phyloP scores from a whole-genome alignment of 2,888 invertebrate species.

The Brenthis ino region DNA sequence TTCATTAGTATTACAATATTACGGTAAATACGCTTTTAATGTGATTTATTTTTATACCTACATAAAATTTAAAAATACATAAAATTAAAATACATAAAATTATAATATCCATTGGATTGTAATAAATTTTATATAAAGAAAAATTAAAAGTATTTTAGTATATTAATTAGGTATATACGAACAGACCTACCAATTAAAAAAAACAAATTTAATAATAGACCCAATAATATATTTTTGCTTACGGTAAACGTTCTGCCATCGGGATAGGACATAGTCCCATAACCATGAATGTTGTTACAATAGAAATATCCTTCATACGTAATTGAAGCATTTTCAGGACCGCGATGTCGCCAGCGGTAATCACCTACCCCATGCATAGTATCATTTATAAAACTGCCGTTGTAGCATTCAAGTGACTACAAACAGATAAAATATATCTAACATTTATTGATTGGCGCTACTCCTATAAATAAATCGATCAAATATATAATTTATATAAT shows the following conservation, averaged over 20 bases:
- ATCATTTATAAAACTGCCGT: conserved; percentile 65
- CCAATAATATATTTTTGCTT: neutral
- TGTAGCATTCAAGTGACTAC: conserved; percentile 71
- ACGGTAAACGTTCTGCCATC: conserved; percentile 64
- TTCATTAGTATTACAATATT: neutral
- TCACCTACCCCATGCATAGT: conserved; percentile 78
- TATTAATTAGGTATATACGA: too few species aligned
- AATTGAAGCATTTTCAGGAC: conserved; percentile 48
- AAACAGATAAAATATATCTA: conserved; percentile 11
- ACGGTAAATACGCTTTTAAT: too few species aligned
- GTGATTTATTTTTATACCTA: too few species aligned
- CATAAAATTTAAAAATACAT: too few species aligned
- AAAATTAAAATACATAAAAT: too few species aligned
- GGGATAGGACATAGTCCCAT: conserved; percentile 75
- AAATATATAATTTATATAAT: too few species aligned
- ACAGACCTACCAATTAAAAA: too few species aligned
- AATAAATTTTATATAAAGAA: too few species aligned
- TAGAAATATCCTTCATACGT: conserved; percentile 79
- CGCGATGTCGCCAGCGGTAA: conserved; percentile 65
- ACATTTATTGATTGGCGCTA: neutral
- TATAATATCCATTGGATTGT: too few species aligned
- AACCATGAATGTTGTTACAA: conserved; percentile 79
- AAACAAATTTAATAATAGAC: too few species aligned
- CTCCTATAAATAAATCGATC: neutral
- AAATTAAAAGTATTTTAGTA: too few species aligned